Evolutionary conservation across 2,113 vertebrate species (phyloP).

Genomic region (Salvelinus namaycush): DNA sequence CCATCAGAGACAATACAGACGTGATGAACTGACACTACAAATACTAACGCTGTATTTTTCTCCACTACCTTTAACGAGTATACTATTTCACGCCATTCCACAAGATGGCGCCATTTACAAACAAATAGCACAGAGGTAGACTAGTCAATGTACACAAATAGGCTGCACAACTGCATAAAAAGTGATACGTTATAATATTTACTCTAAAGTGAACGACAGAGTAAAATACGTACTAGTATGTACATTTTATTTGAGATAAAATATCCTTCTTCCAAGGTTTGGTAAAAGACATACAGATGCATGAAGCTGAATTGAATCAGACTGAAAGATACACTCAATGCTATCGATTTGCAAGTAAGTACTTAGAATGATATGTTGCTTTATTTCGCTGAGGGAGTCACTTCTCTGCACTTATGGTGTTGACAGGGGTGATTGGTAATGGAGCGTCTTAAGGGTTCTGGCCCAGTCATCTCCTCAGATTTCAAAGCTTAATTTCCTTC

Average conservation of each 20-base stretch:
- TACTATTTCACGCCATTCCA: conserved; percentile 38
- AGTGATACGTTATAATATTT: not conserved
- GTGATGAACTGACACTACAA: not conserved
- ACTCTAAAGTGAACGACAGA: too few relatives aligned
- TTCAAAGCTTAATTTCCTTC: conserved; percentile 33
- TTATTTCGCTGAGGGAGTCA: conserved; percentile 66
- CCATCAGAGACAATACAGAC: not conserved
- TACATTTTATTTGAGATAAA: not conserved
- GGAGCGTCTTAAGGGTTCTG: conserved; percentile 13
- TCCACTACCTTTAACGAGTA: not conserved
- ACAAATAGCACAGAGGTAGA: not conserved
- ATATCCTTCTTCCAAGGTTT: not conserved
- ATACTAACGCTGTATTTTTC: not conserved
- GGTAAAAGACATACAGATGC: not conserved
- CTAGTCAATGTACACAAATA: not conserved
- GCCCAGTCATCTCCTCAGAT: conserved; percentile 42
- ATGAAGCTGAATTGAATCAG: conserved; percentile 51
- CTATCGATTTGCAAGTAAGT: conserved; percentile 61
- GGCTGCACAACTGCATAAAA: not conserved
- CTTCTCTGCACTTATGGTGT: conserved; percentile 2
- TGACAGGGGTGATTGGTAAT: conserved; percentile 16
- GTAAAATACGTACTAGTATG: not conserved
- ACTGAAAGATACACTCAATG: conserved; percentile 55
- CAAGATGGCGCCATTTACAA: conserved; percentile 51
- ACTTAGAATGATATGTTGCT: conserved; percentile 64